Conservation (phyloP, 2,888 invertebrate genomes). For the Hyles lineata region DNA sequence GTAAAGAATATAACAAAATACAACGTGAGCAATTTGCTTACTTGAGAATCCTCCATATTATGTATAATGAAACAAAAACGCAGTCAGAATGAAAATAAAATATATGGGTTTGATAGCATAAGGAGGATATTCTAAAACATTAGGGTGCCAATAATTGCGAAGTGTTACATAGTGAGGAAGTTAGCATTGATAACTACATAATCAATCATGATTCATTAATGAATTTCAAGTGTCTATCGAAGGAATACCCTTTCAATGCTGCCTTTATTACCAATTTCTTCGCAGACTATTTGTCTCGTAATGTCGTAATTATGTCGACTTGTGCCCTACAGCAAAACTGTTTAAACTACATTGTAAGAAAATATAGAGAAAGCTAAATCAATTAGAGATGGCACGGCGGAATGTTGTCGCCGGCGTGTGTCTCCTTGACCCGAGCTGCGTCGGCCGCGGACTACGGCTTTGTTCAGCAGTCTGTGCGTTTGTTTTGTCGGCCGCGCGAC, state of each 20-base stretch:
- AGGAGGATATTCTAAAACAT: no score
- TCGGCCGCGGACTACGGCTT: conserved; percentile 43
- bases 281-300: neutral
- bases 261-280: neutral
- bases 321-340: neutral
- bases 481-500: conserved; percentile 47
- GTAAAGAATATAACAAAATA: no score
- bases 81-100: neutral
- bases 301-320: conserved; percentile 9
- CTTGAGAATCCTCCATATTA: no score
- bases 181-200: neutral
- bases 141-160: neutral
- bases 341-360: conserved; percentile 4
- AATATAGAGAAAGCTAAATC: conserved; percentile 22
- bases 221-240: neutral
- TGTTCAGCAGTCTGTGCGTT: conserved; percentile 27
- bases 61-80: neutral
- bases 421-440: conserved; percentile 65
- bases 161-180: neutral
- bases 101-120: neutral
- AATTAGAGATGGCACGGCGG: conserved; percentile 23
- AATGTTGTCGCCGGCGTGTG: conserved; percentile 46
- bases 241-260: neutral
- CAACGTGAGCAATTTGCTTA: no score
- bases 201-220: neutral